Evolutionary conservation across 30 jellyfish, hydroid and myxozoan genomes (phyloP), one percentile per base, ranked within the genome.

Genomic region (Chrysaora quinquecirrha): DNA sequence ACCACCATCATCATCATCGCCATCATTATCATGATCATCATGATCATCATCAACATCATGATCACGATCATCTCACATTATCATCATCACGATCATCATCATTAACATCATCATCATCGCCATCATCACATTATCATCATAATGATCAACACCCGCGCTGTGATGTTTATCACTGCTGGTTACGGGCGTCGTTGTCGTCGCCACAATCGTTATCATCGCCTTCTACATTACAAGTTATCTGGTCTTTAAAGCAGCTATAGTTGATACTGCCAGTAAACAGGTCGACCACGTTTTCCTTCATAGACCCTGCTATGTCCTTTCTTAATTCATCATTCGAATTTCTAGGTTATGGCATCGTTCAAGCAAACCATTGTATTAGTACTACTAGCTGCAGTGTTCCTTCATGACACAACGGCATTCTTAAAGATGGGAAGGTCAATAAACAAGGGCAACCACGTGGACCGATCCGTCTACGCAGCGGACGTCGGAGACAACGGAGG

Each of bases 341-440:
- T n/a, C n/a, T n/a, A n/a, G n/a, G n/a, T 38, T 46, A 82, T 82
- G 92, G 85, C 66, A 82, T 16, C 12, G 10, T 14, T 35, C 38
- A 82, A 23, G 66, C 16, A 54, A n/a, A 24, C 28, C 10, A 4
- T 82, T 60, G 24, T 68, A 19, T 23, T 58, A n/a, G 62, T 74
- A 31, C 10, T 82, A 28, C 25, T 82, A 25, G 61, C 73, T 23
- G 76, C 85, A 43, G n/a, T 56, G 11, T 43, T 61, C n/a, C 35
- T 82, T 3, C 85, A 82, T 0, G 81, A 82, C 20, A 25, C 84
- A 49, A 20, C n/a, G 48, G 92, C 85, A 20, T 82, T 82, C 67
- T 77, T 82, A 34, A 32, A 85, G 46, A 82, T 82, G 10, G 92
- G 92, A n/a, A 21, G 92, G 30, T 22, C 70, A 65, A 64, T 38